phyloP scores from a whole-genome alignment of 2,888 invertebrate genomes.

The Euphydryas editha region DNA sequence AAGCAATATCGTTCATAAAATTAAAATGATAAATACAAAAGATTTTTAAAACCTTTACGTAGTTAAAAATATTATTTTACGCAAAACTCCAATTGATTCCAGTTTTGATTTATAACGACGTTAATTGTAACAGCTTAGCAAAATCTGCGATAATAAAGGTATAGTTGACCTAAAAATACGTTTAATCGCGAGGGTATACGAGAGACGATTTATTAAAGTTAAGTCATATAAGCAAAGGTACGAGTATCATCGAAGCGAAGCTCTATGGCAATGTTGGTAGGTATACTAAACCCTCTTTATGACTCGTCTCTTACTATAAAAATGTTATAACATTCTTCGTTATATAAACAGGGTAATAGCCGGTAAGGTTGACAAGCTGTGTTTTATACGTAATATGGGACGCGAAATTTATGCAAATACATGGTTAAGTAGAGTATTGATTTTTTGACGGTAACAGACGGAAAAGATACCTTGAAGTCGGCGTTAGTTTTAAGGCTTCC shows the following conservation, averaged over 20 bases:
- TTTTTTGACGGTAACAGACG: constrained; percentile 43
- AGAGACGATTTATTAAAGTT: constrained; percentile 34
- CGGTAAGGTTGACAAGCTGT: constrained; percentile 69
- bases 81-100: no score
- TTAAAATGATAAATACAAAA: no score
- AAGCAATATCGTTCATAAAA: no score
- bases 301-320: constrained; percentile 69
- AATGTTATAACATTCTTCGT: constrained; percentile 71
- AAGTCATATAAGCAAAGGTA: constrained; percentile 39
- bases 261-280: constrained; percentile 56
- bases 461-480: constrained; percentile 35
- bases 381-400: constrained; percentile 58
- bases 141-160: background rate
- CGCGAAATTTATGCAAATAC: constrained; percentile 60
- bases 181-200: constrained; percentile 29
- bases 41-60: no score
- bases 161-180: constrained; percentile 20
- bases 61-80: no score
- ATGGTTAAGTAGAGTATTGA: constrained; percentile 55
- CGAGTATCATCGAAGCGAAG: constrained; percentile 49
- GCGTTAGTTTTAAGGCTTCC: constrained; percentile 36
- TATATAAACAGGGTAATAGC: constrained; percentile 64
- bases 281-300: constrained; percentile 65
- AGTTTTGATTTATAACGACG: no score
- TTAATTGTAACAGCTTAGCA: background rate